Percentiles rank a stretch among this genome's conserved stretches.
Conservation (phyloP, 2,888 invertebrate species). For the Calameuta pallipes region DNA sequence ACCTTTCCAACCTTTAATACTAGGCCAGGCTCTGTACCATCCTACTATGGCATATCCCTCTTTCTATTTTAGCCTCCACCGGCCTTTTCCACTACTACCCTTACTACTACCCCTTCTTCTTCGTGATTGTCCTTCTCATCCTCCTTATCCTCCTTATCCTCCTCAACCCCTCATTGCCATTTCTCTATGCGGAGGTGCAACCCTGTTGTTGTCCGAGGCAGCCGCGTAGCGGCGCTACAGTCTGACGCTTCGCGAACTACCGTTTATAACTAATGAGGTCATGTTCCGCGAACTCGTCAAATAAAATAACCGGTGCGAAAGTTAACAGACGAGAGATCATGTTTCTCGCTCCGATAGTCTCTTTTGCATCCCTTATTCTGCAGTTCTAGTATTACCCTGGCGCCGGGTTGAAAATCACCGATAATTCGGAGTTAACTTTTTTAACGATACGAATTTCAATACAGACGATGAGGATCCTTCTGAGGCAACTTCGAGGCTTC, state of each 20-base stretch:
- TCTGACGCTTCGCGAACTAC: slow-evolving; percentile 10
- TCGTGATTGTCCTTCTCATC: slow-evolving; percentile 30
- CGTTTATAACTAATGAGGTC: slow-evolving; percentile 31
- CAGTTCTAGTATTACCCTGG: neutral
- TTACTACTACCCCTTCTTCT: slow-evolving; percentile 6
- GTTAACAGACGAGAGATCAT: neutral
- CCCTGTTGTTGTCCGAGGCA: neutral
- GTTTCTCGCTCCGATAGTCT: neutral
- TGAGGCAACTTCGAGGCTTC: neutral
- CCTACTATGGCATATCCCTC: neutral
- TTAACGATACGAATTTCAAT: neutral
- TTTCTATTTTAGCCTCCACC: neutral
- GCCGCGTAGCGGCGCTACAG: neutral
- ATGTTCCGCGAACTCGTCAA: slow-evolving; percentile 12
- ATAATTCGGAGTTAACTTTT: neutral
- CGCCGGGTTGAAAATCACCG: neutral
- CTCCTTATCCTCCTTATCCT: slow-evolving; percentile 6
- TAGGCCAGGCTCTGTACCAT: neutral
- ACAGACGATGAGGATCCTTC: neutral
- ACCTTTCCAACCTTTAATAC: neutral
- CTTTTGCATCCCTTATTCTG: neutral
- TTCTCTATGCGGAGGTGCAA: neutral
- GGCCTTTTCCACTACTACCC: slow-evolving; percentile 11
- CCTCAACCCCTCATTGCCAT: neutral
- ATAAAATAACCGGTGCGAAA: neutral